phyloP scores from a whole-genome alignment of 2,888 invertebrate species.

The Oscheius sp. region DNA sequence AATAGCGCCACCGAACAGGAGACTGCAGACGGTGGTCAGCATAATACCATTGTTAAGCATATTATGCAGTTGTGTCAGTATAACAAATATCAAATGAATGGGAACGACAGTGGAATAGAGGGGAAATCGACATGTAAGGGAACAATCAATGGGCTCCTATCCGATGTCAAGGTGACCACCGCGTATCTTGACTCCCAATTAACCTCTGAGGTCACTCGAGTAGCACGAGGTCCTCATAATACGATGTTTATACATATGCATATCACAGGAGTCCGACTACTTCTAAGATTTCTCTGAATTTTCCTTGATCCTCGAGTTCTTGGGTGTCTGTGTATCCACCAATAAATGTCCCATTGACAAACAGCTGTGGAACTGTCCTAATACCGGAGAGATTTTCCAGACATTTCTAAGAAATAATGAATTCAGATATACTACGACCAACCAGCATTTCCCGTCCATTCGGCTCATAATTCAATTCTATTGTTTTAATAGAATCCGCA shows the following conservation, averaged over 20 bases:
- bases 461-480: slow-evolving; percentile 57
- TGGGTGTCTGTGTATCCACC: slow-evolving; percentile 60
- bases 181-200: slow-evolving; percentile 17
- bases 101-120: not conserved
- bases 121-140: slow-evolving; percentile 1
- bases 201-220: slow-evolving; percentile 10
- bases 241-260: not conserved
- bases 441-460: slow-evolving; percentile 61
- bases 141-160: slow-evolving; percentile 17
- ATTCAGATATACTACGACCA: not conserved
- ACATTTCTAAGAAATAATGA: slow-evolving; percentile 49
- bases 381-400: slow-evolving; percentile 53
- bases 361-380: slow-evolving; percentile 61
- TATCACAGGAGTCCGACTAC: slow-evolving; percentile 43
- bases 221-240: not conserved
- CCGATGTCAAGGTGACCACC: slow-evolving; percentile 34
- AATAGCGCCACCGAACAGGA: slow-evolving; percentile 21
- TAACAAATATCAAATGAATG: not conserved
- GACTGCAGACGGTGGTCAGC: slow-evolving; percentile 25
- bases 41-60: slow-evolving; percentile 4
- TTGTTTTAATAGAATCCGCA: slow-evolving; percentile 56
- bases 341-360: slow-evolving; percentile 58
- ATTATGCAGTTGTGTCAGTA: not conserved
- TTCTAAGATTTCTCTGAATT: slow-evolving; percentile 47
- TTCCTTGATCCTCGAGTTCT: slow-evolving; percentile 51